Base-by-base conservation (phyloP, 2,113 vertebrate genomes). In the Myodes glareolus region DNA sequence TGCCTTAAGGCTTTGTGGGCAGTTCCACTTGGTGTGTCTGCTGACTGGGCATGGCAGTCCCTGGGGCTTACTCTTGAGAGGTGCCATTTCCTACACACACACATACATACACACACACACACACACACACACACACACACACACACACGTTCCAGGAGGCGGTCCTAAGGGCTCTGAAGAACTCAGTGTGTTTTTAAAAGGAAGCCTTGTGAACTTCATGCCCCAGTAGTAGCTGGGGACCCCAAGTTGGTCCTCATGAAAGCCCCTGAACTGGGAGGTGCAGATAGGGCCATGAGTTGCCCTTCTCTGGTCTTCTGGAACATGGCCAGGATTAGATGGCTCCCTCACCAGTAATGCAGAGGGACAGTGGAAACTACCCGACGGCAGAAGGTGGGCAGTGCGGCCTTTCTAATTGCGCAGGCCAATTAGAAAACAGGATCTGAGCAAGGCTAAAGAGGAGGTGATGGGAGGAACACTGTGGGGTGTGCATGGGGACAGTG, bases 341-440 rank as follows among this genome's bases (percentile, higher is more conserved):
- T 65, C 47, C 29, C 25, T 88, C 39, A n/a, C 7, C 23, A 12
- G 11, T 45, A 6, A 55, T 52, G 70, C 72, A 63, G 65, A 86
- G 52, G 91, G 47, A 50, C 45, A 19, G 21, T n/a, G 47, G 50
- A 31, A 31, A 50, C 70, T n/a, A 23, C 17, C 31, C 39, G 23
- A 89, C 12, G 33, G 58, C 5, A 2, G 47, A 67, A 55, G 27
- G 58, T 27, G 11, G 63, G 29, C 8, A 12, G 23, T 0, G 10
- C 9, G 55, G 5, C 21, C 1, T 1, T 1, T n/a, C n/a, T n/a
- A n/a, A n/a, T n/a, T n/a, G n/a, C n/a, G n/a, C 16, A 4, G 68
- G n/a, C 19, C 65, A 3, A 3, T 36, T 45, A 36, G n/a, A 42
- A 19, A 78, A 47, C 58, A 21, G 52, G 84, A 39, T 25, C 47